Evolutionary conservation across 2,797 vertebrate species (phyloP).

Genomic region (Enteromius fasciolatus): DNA sequence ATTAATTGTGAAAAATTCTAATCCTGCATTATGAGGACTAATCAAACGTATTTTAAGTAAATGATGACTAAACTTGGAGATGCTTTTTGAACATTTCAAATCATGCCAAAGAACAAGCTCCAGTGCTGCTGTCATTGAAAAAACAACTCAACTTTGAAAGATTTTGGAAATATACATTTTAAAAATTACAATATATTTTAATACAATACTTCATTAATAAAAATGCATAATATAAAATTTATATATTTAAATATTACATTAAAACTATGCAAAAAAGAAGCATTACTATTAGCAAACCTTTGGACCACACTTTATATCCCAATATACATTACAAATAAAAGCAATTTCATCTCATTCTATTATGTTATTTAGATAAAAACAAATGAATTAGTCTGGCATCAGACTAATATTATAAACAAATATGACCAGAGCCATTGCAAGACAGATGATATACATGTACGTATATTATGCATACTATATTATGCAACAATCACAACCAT

Average conservation of each 20-base stretch:
- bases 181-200: neutral
- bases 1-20: neutral
- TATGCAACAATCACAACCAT: neutral
- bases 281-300: neutral
- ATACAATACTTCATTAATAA: neutral
- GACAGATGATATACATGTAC: neutral
- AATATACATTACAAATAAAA: neutral
- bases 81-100: neutral
- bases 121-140: neutral
- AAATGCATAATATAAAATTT: neutral
- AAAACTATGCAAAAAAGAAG: neutral
- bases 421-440: neutral
- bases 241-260: neutral
- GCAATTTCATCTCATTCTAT: neutral
- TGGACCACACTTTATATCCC: neutral
- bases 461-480: slow-evolving; percentile 9
- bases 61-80: neutral
- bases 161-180: too few species aligned
- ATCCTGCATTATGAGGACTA: neutral
- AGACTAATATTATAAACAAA: neutral
- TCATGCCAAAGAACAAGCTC: neutral
- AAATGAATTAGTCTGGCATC: neutral
- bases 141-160: too few species aligned
- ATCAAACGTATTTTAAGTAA: neutral
- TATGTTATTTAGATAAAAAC: neutral